Conservation (phyloP, 1,140 invertebrate genomes). For the Meloidogyne chitwoodi region DNA sequence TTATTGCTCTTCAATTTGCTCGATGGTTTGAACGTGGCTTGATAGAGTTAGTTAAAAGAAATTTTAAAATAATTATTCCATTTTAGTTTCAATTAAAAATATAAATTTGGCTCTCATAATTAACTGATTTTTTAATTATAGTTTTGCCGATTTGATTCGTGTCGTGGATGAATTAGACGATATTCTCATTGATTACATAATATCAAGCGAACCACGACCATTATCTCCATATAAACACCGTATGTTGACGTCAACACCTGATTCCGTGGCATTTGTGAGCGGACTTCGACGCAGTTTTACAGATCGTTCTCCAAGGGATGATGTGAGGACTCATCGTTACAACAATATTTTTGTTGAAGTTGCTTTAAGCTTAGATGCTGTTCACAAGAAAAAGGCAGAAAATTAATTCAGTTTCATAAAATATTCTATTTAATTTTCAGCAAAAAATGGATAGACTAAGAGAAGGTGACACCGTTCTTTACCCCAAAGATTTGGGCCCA, state of each 20-base stretch:
- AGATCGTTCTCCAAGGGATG: neutral
- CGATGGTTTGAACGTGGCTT: constrained; percentile 14
- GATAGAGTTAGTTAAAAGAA: neutral
- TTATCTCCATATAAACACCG: neutral
- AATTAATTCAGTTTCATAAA: neutral
- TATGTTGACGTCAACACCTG: neutral
- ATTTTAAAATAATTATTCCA: neutral
- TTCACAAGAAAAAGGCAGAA: constrained; percentile 1
- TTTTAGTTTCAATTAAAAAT: neutral
- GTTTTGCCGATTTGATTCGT: constrained; percentile 15
- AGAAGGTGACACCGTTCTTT: constrained; percentile 10
- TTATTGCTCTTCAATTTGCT: constrained; percentile 12
- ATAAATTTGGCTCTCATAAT: neutral
- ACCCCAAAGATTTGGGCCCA: neutral
- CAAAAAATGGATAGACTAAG: constrained; percentile 5
- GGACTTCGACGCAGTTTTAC: constrained; percentile 7
- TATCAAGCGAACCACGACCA: neutral
- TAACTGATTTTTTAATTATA: neutral
- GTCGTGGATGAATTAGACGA: constrained; percentile 14
- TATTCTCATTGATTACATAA: constrained; percentile 10
- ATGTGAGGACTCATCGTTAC: neutral
- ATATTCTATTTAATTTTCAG: neutral
- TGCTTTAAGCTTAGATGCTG: neutral
- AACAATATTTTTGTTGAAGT: constrained; percentile 19
- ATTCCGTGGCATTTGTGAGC: constrained; percentile 1